Percentiles rank a stretch among this genome's conserved stretches.
phyloP scores from a whole-genome alignment of 2,888 invertebrate species.

The Eucera pruinosa region DNA sequence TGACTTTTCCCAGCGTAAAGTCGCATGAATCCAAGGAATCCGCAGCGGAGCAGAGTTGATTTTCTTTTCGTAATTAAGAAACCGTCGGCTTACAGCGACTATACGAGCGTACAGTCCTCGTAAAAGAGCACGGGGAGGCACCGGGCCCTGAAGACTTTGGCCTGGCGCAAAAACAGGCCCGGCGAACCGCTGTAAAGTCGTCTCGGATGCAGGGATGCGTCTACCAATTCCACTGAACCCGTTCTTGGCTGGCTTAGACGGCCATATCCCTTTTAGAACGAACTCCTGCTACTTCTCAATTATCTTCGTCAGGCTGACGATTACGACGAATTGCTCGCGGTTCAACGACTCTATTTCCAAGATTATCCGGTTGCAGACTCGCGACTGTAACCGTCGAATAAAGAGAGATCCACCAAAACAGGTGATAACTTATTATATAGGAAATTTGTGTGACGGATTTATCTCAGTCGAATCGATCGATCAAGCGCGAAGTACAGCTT shows the following conservation, averaged over 20 bases:
- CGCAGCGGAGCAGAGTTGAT: conserved; percentile 40
- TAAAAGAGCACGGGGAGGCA: conserved; percentile 63
- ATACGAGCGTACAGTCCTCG: conserved; percentile 62
- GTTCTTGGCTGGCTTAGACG: conserved; percentile 28
- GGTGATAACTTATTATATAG: no score
- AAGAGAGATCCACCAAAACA: no score
- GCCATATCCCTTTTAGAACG: neutral
- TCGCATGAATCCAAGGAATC: conserved; percentile 50
- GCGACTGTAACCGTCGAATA: no score
- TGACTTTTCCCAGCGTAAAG: conserved; percentile 39
- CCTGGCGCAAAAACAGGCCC: conserved; percentile 75
- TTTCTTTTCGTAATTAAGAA: conserved; percentile 68
- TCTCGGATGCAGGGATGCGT: conserved; percentile 74
- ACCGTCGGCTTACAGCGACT: conserved; percentile 58
- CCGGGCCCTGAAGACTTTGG: conserved; percentile 65
- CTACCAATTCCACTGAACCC: conserved; percentile 52
- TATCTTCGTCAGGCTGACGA: neutral
- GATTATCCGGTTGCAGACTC: neutral
- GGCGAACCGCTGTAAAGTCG: conserved; percentile 75
- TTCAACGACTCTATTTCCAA: conserved; percentile 17
- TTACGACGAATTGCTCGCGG: conserved; percentile 5
- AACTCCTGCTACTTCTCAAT: conserved; percentile 3
- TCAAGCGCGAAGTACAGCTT: no score
- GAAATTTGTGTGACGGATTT: no score
- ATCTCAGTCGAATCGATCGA: no score